Conservation (phyloP, 2,797 vertebrate genomes). For the Ctenosaura bakeri region DNA sequence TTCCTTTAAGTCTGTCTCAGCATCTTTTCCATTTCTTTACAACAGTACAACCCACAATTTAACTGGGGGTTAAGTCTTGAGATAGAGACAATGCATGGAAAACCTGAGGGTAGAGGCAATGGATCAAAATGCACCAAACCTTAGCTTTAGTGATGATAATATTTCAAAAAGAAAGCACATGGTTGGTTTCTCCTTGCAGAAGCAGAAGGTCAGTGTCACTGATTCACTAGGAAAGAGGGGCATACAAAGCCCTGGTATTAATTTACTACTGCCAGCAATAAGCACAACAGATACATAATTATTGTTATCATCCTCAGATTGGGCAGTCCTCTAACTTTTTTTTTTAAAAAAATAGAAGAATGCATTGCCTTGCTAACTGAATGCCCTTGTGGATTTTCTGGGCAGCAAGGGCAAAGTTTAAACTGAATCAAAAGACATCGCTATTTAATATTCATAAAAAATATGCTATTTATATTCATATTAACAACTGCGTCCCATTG, state of each 20-base stretch:
- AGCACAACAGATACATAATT: slow-evolving; percentile 32
- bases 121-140: too few species aligned
- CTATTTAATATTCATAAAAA: background rate
- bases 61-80: background rate
- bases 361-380: too few species aligned
- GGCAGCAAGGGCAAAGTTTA: too few species aligned
- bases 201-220: slow-evolving; percentile 31
- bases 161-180: slow-evolving; percentile 29
- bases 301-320: slow-evolving; percentile 39
- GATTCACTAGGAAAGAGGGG: slow-evolving; percentile 14
- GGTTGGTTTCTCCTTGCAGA: slow-evolving; percentile 35
- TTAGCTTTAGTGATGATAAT: background rate
- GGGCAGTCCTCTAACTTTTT: slow-evolving; percentile 49
- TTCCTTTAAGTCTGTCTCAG: background rate
- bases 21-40: background rate
- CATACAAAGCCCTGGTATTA: background rate
- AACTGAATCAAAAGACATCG: too few species aligned
- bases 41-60: background rate
- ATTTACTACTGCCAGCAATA: slow-evolving; percentile 30
- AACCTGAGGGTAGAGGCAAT: background rate
- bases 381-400: too few species aligned
- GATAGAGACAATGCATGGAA: background rate
- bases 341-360: background rate
- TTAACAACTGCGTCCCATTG: slow-evolving; percentile 40
- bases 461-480: slow-evolving; percentile 44